A percentile compares a stretch with the other conserved stretches of the same genome.
Conservation (phyloP, 2,888 invertebrate species). For the Erebia ligea region DNA sequence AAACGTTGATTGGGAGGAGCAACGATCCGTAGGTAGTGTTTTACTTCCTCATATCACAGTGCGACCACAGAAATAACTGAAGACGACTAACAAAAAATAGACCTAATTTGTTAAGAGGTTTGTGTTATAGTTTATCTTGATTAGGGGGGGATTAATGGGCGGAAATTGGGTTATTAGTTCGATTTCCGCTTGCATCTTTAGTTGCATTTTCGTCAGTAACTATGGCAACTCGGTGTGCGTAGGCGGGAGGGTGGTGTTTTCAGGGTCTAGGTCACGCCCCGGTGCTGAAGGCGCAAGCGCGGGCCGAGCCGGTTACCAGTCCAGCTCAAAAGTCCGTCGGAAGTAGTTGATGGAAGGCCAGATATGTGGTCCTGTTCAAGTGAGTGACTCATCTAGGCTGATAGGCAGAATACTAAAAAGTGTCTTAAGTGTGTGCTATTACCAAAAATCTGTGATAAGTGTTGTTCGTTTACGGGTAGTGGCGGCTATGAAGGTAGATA, state of each 20-base stretch:
- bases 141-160: neutral
- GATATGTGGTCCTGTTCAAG: slow-evolving; percentile 26
- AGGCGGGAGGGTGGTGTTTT: slow-evolving; percentile 75
- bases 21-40: slow-evolving; percentile 53
- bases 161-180: neutral
- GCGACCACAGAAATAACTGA: neutral
- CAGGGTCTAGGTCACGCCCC: slow-evolving; percentile 85
- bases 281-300: slow-evolving; percentile 66
- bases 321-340: slow-evolving; percentile 59
- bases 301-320: slow-evolving; percentile 56
- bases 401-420: slow-evolving; percentile 22
- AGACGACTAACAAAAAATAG: neutral
- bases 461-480: neutral
- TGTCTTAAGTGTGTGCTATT: slow-evolving; percentile 29
- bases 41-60: slow-evolving; percentile 47
- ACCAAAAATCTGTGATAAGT: slow-evolving; percentile 23
- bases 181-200: slow-evolving; percentile 43
- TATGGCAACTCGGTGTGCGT: slow-evolving; percentile 67
- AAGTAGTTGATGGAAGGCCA: slow-evolving; percentile 56
- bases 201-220: slow-evolving; percentile 56
- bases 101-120: neutral
- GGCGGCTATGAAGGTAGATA: neutral
- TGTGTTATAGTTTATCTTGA: neutral
- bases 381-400: slow-evolving; percentile 29
- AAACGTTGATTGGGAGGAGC: slow-evolving; percentile 67